Evolutionary conservation across 30 jellyfish, hydroid and myxozoan genomes (phyloP).

Genomic region (Pelagia noctiluca): DNA sequence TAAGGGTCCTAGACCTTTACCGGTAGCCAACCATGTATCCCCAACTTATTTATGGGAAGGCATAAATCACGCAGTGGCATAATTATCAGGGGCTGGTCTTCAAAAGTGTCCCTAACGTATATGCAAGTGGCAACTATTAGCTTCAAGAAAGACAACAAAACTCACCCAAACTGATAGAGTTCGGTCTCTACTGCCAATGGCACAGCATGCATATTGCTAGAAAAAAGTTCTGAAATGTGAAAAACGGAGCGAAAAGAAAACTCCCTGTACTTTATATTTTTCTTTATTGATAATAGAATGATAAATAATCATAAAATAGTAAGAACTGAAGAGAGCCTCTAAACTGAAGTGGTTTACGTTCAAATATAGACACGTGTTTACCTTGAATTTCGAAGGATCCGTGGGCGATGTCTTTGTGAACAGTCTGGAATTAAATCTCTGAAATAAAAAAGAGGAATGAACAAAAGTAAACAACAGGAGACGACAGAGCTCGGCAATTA

Average conservation of each 20-base stretch:
- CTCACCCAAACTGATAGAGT: slow-evolving; percentile 96
- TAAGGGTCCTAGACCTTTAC: too few species aligned
- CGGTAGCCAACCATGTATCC: too few species aligned
- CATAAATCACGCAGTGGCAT: too few species aligned
- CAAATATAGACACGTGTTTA: background rate
- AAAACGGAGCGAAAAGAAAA: background rate
- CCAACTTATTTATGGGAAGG: too few species aligned
- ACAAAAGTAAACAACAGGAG: background rate
- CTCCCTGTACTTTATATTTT: background rate
- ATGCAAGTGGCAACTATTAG: too few species aligned
- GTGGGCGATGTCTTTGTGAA: slow-evolving; percentile 45
- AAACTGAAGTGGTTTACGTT: background rate
- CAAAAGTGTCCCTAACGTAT: too few species aligned
- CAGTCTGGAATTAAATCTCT: slow-evolving; percentile 86
- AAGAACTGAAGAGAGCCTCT: background rate
- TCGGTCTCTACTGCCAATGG: slow-evolving; percentile 98
- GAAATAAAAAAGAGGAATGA: background rate
- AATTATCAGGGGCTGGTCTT: too few species aligned
- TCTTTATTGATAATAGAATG: too few species aligned
- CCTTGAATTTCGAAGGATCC: slow-evolving; percentile 67
- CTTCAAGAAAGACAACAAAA: background rate
- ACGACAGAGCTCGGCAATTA: too few species aligned
- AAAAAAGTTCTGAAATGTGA: background rate
- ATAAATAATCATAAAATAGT: background rate
- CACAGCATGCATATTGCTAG: slow-evolving; percentile 94